Percentiles rank a stretch among this genome's conserved stretches.
phyloP scores from a whole-genome alignment of 2,888 invertebrate species.

The Allophyes oxyacanthae region DNA sequence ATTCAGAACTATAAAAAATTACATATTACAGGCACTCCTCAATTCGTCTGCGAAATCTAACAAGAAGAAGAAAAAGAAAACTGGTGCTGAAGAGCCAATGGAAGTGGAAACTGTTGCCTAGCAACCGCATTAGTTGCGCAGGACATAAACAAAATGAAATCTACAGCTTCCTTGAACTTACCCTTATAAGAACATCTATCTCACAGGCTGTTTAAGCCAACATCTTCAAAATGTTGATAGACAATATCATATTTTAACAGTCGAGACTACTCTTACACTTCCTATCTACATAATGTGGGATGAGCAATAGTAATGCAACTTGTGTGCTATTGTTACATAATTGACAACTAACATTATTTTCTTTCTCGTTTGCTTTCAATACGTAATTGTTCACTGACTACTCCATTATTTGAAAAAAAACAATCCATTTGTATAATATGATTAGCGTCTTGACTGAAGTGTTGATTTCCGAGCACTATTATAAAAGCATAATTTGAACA shows the following conservation, averaged over 20 bases:
- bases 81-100: conserved; percentile 90
- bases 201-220: conserved; percentile 27
- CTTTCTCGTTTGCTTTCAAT: conserved; percentile 33
- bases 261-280: background rate
- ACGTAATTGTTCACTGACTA: conserved; percentile 36
- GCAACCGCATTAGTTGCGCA: conserved; percentile 57
- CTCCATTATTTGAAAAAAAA: conserved; percentile 33
- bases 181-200: conserved; percentile 49
- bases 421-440: conserved; percentile 42
- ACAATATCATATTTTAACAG: conserved; percentile 19
- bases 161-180: conserved; percentile 63
- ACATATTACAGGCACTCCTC: conserved; percentile 90
- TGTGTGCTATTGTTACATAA: conserved; percentile 29
- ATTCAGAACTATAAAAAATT: no score
- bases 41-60: conserved; percentile 94
- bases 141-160: conserved; percentile 57
- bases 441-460: conserved; percentile 37
- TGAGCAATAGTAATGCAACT: conserved; percentile 29
- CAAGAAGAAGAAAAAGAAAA: conserved; percentile 97
- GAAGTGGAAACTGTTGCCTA: conserved; percentile 90
- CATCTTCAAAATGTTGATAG: conserved; percentile 12
- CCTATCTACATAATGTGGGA: no score
- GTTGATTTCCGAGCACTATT: conserved; percentile 26
- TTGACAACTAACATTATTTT: conserved; percentile 24
- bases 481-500: conserved; percentile 44